Evolutionary conservation across 1,140 invertebrate species (phyloP), one percentile per base, ranked within the genome.

Genomic region (Halictus rubicundus): DNA sequence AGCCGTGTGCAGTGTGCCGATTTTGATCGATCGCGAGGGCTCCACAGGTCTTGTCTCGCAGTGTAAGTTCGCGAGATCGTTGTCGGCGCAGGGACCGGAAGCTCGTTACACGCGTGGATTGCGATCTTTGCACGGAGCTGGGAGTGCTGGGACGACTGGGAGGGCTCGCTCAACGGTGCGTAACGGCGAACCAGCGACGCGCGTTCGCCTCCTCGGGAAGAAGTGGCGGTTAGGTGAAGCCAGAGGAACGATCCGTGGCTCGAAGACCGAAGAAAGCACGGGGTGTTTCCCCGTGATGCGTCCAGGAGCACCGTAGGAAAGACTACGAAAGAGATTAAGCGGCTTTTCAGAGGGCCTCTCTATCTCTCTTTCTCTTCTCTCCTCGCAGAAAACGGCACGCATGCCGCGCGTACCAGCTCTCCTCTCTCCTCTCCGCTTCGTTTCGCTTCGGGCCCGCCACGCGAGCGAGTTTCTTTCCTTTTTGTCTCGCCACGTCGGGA

Each of bases 41-140:
- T 42, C 52, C 54, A n/a, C 21, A n/a, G 21, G 21, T n/a, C 54
- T 9, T 2, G n/a, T 52, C 49, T 19, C 25, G 37, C 42, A 1
- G n/a, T 27, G 12, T 12, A 37, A n/a, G 42, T 5, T 12, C 7
- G 32, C 37, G 46, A 79, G 70, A 83, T 87, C 73, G 7, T 61
- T 46, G 59, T 54, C 10, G 46, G 14, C 60, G 16, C 75, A 59
- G 54, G 64, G 81, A 37, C 39, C 59, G 69, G 65, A 77, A 86
- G 65, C 86, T 89, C 85, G 84, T 91, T 89, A 88, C 63, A 83
- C 80, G 83, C 80, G 66, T 70, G 84, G 79, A 89, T 88, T 86
- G 77, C 80, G 80, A 86, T 88, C 66, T 73, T 85, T 75, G 49
- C 52, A 74, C 64, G 54, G n/a, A 85, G 80, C 81, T 57, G 63